Conservation (phyloP, 2,113 vertebrate species). For the Poeciliopsis turrubarensis region DNA sequence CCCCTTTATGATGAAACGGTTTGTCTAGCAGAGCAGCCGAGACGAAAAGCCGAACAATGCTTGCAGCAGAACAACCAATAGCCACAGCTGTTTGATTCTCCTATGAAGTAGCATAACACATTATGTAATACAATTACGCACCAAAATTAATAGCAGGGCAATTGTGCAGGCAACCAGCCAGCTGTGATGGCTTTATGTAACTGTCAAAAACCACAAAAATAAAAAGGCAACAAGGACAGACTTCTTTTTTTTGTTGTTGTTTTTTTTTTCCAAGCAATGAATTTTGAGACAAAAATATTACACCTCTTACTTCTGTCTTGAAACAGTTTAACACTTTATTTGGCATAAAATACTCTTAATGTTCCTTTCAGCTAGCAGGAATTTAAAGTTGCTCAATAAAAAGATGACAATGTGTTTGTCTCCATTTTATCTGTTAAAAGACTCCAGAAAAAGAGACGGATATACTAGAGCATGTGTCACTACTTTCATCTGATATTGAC, state of each 20-base stretch:
- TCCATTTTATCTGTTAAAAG: not conserved
- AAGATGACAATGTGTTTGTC: not conserved
- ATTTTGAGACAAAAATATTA: conserved; percentile 4
- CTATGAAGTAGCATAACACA: conserved; percentile 62
- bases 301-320: conserved; percentile 38
- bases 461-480: not conserved
- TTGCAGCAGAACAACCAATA: conserved; percentile 47
- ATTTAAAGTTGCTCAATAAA: not conserved
- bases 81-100: conserved; percentile 69
- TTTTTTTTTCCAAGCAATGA: conserved; percentile 30
- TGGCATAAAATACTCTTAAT: conserved; percentile 57
- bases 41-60: conserved; percentile 37
- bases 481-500: not conserved
- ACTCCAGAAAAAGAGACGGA: not conserved
- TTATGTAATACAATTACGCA: conserved; percentile 78
- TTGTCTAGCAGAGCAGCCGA: conserved; percentile 35
- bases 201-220: conserved; percentile 60
- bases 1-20: conserved; percentile 48
- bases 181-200: conserved; percentile 75
- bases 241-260: not conserved
- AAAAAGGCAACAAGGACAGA: conserved; percentile 7
- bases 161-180: conserved; percentile 73
- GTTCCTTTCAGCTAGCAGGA: conserved; percentile 61
- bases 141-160: conserved; percentile 73
- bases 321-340: conserved; percentile 67